A percentile compares a stretch with the other conserved stretches of the same genome.
Conservation (phyloP, 2,113 vertebrate genomes). For the Bubo scandiacus region DNA sequence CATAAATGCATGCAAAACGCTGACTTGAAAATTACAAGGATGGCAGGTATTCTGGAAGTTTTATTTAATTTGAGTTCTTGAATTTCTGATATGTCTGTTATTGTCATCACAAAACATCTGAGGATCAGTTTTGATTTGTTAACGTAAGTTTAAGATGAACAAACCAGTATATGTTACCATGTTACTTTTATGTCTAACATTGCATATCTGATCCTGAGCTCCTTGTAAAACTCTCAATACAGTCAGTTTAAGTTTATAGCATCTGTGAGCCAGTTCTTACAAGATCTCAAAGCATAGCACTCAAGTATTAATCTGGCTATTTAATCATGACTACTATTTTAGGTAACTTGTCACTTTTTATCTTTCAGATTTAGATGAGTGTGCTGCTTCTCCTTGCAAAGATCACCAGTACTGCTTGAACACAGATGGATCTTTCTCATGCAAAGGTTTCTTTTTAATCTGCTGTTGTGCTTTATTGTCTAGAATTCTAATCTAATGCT, state of each 20-base stretch:
- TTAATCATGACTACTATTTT: not conserved
- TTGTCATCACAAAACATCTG: not conserved
- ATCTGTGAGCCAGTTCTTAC: not conserved
- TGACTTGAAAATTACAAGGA: not conserved
- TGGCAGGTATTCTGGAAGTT: not conserved
- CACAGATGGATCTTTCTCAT: constrained; percentile 84
- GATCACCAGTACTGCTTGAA: constrained; percentile 87
- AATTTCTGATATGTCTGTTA: not conserved
- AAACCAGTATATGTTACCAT: not conserved
- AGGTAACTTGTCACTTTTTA: not conserved
- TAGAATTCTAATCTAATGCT: not conserved
- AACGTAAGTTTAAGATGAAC: not conserved
- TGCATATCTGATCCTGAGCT: not conserved
- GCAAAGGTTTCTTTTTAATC: constrained; percentile 77
- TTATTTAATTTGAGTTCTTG: not conserved
- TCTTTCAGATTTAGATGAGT: constrained; percentile 89
- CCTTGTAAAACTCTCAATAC: not conserved
- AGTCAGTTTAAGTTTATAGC: not conserved
- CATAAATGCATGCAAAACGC: not conserved
- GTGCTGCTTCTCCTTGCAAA: constrained; percentile 77
- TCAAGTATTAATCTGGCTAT: not conserved
- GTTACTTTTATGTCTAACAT: not conserved
- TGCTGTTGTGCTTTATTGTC: not conserved
- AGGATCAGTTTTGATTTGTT: not conserved
- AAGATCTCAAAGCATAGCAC: not conserved